Evolutionary conservation across 1,140 invertebrate genomes (phyloP).

Genomic region (Oreohelix idahoensis): DNA sequence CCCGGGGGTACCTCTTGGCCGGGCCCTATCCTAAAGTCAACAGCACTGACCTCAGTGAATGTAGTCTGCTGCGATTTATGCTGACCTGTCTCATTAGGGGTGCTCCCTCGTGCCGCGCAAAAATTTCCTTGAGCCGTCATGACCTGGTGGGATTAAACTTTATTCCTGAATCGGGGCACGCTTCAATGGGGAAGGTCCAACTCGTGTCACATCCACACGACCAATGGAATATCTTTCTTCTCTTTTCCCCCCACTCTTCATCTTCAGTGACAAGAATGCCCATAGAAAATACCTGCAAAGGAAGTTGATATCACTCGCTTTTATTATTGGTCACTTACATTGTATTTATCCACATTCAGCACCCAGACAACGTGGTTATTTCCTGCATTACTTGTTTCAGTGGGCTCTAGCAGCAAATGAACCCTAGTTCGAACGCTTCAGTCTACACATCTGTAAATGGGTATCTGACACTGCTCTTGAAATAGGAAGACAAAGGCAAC

Average conservation of each 20-base stretch:
- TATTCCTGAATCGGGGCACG: background rate
- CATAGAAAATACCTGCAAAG: background rate
- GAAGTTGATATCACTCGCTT: background rate
- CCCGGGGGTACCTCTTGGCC: background rate
- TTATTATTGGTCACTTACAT: background rate
- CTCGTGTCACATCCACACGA: background rate
- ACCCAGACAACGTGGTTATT: too few species aligned
- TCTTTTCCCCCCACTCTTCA: background rate
- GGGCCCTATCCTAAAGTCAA: conserved; percentile 1
- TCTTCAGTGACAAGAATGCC: background rate
- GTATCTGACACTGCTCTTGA: too few species aligned
- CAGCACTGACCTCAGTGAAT: background rate
- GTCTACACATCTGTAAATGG: too few species aligned
- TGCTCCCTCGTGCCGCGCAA: background rate
- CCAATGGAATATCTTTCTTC: background rate
- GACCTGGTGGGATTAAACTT: background rate
- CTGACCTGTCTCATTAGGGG: background rate
- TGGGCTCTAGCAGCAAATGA: too few species aligned
- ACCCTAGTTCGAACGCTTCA: too few species aligned
- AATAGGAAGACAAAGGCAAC: too few species aligned
- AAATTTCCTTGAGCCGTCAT: background rate
- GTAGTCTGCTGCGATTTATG: background rate
- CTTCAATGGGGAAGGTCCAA: background rate
- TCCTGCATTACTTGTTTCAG: too few species aligned
- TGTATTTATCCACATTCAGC: too few species aligned